Percentiles rank a stretch among this genome's conserved stretches.
Evolutionary conservation across 2,113 vertebrate genomes (phyloP).

Genomic region (Trematomus loennbergii): DNA sequence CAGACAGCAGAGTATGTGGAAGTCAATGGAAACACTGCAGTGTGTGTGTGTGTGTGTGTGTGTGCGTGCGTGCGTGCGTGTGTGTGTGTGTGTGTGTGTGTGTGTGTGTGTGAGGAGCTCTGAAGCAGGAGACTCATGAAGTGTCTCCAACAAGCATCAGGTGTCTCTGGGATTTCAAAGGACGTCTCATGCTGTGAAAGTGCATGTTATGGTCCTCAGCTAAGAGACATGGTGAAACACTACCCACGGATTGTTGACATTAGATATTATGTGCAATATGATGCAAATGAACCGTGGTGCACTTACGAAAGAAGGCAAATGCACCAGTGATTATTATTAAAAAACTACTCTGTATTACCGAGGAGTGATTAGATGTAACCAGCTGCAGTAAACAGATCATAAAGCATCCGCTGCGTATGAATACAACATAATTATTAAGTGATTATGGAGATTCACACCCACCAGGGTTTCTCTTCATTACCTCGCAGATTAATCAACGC

Average conservation of each 20-base stretch:
- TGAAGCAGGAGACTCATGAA: slow-evolving; percentile 60
- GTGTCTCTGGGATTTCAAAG: slow-evolving; percentile 77
- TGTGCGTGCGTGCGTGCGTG: too few species aligned
- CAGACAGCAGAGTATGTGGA: slow-evolving; percentile 54
- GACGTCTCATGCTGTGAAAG: slow-evolving; percentile 70
- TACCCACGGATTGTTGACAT: slow-evolving; percentile 64
- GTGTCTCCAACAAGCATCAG: slow-evolving; percentile 74
- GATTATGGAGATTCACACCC: slow-evolving; percentile 72
- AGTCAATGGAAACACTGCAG: slow-evolving; percentile 23
- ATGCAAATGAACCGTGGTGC: slow-evolving; percentile 59
- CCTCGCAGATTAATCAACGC: slow-evolving; percentile 62
- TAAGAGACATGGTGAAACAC: slow-evolving; percentile 63
- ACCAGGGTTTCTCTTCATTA: slow-evolving; percentile 69
- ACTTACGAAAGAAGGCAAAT: slow-evolving; percentile 5
- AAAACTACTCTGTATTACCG: slow-evolving; percentile 39
- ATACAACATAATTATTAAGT: slow-evolving; percentile 77
- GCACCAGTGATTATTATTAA: slow-evolving; percentile 55
- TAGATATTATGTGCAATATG: slow-evolving; percentile 59
- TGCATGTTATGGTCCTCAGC: slow-evolving; percentile 61
- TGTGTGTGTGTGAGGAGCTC: too few species aligned
- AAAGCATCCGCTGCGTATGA: slow-evolving; percentile 62
- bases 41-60: too few species aligned
- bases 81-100: too few species aligned
- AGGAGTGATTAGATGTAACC: slow-evolving; percentile 73
- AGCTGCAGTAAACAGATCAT: slow-evolving; percentile 70